A percentile compares a stretch with the other conserved stretches of the same genome.
Evolutionary conservation across 2,113 vertebrate species (phyloP).

Genomic region (Barbus barbus): DNA sequence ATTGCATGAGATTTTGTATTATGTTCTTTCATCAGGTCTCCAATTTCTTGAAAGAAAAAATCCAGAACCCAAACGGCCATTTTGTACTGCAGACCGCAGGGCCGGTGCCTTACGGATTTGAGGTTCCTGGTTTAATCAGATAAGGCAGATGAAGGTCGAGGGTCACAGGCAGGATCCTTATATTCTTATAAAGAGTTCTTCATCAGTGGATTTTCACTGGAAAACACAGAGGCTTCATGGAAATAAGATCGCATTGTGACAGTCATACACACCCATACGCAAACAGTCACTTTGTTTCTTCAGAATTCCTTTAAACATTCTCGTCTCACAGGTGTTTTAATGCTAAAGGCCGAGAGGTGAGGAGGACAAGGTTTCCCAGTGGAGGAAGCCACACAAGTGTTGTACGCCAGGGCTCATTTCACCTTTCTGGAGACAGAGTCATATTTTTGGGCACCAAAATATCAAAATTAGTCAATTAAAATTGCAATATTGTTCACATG

Average conservation of each 20-base stretch:
- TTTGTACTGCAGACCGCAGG: slow-evolving; percentile 83
- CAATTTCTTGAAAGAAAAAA: slow-evolving; percentile 86
- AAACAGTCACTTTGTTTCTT: neutral
- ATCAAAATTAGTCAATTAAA: neutral
- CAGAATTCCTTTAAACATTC: neutral
- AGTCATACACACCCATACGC: neutral
- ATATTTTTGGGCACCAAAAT: slow-evolving; percentile 85
- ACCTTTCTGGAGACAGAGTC: slow-evolving; percentile 87
- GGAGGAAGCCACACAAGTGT: slow-evolving; percentile 79
- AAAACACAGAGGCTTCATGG: neutral
- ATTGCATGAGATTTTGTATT: neutral
- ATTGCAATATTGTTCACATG: neutral
- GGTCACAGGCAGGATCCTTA: no score
- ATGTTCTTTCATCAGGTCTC: slow-evolving; percentile 79
- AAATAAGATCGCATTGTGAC: neutral
- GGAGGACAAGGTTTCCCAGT: slow-evolving; percentile 76
- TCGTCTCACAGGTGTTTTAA: slow-evolving; percentile 78
- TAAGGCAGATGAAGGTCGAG: slow-evolving; percentile 57
- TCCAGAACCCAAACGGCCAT: slow-evolving; percentile 87
- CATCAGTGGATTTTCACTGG: neutral
- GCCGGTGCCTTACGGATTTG: slow-evolving; percentile 85
- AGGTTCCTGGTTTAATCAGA: slow-evolving; percentile 91
- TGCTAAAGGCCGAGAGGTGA: slow-evolving; percentile 78
- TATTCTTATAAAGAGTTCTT: no score
- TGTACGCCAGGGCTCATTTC: slow-evolving; percentile 83